Evolutionary conservation across 2,113 vertebrate genomes (phyloP).

Genomic region (Bos javanicus): DNA sequence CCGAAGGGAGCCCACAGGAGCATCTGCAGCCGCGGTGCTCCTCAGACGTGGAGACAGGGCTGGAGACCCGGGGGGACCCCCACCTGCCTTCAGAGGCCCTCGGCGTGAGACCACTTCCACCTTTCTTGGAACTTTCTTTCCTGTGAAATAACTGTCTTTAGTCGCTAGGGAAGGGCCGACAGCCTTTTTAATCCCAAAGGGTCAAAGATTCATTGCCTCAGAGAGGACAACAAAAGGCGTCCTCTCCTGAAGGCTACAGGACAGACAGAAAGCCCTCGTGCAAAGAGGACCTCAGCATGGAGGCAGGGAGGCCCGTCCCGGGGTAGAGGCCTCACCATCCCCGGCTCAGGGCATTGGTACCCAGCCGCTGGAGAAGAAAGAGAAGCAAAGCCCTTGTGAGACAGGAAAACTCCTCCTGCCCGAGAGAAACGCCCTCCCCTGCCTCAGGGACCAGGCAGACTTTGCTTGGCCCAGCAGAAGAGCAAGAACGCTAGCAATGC

Average conservation of each 20-base stretch:
- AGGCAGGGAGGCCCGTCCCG: neutral
- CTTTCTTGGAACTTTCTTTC: neutral
- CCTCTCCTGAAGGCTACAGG: neutral
- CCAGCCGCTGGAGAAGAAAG: neutral
- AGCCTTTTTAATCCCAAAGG: neutral
- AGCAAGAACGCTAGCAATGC: neutral
- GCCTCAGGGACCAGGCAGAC: neutral
- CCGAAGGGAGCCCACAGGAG: fast-evolving
- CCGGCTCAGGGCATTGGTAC: fast-evolving
- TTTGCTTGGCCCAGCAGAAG: too few species aligned
- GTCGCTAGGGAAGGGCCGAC: neutral
- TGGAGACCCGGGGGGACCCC: neutral
- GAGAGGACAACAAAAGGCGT: neutral
- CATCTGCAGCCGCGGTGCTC: fast-evolving
- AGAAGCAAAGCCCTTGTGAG: neutral
- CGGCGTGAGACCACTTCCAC: neutral
- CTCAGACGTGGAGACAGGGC: neutral
- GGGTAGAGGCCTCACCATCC: too few species aligned
- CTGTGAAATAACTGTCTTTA: neutral
- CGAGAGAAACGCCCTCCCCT: neutral
- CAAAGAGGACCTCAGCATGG: neutral
- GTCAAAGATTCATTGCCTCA: neutral
- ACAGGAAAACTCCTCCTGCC: neutral
- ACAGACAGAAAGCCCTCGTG: neutral
- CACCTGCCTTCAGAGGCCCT: neutral